phyloP scores from a whole-genome alignment of 2,113 vertebrate genomes.

The Brachyhypopomus occidentalis region DNA sequence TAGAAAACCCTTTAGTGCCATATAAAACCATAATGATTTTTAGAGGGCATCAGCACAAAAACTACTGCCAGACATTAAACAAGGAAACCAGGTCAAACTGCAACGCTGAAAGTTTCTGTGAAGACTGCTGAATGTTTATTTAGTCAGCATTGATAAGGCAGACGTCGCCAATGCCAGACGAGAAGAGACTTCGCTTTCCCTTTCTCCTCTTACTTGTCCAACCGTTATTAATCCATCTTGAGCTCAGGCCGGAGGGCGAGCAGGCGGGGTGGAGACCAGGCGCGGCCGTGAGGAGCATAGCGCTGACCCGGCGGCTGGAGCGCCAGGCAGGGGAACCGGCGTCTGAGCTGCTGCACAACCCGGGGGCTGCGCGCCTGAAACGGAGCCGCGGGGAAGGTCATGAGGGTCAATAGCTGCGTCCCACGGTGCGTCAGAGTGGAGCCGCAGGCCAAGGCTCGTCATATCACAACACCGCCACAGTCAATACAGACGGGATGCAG shows the following conservation, averaged over 20 bases:
- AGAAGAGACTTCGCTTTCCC: not conserved
- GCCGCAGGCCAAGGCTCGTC: conserved; percentile 67
- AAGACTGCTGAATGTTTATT: not conserved
- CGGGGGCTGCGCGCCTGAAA: conserved; percentile 19
- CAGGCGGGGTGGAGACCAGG: too few species aligned
- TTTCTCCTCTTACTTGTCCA: not conserved
- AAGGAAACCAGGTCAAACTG: not conserved
- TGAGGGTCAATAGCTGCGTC: conserved; percentile 73
- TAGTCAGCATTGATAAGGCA: not conserved
- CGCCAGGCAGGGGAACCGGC: too few species aligned
- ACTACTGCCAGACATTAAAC: not conserved
- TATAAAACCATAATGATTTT: not conserved
- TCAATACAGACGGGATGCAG: conserved; percentile 78
- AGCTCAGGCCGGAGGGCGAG: too few species aligned
- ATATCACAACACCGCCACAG: conserved; percentile 76
- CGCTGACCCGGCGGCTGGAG: too few species aligned
- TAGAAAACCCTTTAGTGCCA: not conserved
- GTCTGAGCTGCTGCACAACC: not conserved
- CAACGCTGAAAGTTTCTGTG: not conserved
- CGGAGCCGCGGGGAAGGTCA: conserved; percentile 67
- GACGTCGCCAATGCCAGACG: not conserved
- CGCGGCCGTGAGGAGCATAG: too few species aligned
- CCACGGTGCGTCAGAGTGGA: conserved; percentile 70
- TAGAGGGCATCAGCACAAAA: conserved; percentile 5
- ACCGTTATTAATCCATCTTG: too few species aligned